phyloP scores from a whole-genome alignment of 2,797 vertebrate species.

The Tauraco hartlaubi region DNA sequence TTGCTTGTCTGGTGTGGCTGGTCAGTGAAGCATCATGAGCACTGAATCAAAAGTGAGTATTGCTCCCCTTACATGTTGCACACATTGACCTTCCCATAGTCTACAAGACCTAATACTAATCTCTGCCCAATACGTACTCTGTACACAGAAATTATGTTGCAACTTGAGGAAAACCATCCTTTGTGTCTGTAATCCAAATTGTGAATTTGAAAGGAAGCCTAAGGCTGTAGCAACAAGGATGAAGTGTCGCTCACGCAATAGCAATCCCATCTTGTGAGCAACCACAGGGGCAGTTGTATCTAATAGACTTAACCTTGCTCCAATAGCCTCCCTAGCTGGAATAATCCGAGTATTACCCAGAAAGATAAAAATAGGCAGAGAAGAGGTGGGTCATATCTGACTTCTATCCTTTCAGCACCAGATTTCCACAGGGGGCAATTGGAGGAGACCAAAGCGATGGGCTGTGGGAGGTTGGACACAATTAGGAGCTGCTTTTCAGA shows the following conservation, averaged over 20 bases:
- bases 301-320: background rate
- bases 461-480: background rate
- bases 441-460: background rate
- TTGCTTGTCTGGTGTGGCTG: background rate
- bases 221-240: background rate
- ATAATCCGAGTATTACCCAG: background rate
- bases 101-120: background rate
- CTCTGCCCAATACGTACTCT: background rate
- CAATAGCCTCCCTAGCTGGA: background rate
- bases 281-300: background rate
- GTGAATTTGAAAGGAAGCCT: accelerated
- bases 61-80: accelerated
- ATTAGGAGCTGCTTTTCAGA: background rate
- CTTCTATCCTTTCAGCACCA: background rate
- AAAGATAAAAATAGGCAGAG: background rate
- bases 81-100: background rate
- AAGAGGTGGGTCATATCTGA: background rate
- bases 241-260: background rate
- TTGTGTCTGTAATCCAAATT: accelerated
- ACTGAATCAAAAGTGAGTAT: background rate
- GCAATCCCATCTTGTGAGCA: background rate
- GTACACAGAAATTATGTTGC: accelerated
- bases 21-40: background rate
- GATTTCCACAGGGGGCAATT: background rate
- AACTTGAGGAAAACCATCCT: background rate